Evolutionary conservation across 1,140 invertebrate genomes (phyloP).

Genomic region (Caerostris darwini): DNA sequence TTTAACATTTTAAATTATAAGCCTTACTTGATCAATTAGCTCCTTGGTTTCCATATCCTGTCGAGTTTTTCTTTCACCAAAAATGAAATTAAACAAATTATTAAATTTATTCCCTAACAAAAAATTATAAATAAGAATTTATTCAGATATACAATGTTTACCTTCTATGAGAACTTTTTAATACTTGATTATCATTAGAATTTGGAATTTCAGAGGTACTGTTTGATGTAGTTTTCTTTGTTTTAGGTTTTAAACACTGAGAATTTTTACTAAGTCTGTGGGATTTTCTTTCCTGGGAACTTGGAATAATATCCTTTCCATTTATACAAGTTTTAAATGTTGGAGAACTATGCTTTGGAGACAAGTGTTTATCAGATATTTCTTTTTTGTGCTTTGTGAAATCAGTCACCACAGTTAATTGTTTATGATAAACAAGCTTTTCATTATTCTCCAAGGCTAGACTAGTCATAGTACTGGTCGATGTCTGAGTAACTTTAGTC

Average conservation of each 20-base stretch:
- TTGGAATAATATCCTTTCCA: not conserved
- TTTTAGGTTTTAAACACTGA: not conserved
- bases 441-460: conserved; percentile 22
- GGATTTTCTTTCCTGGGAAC: not conserved
- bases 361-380: not conserved
- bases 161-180: not conserved
- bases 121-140: not conserved
- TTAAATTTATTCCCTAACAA: not conserved
- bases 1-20: too few species aligned
- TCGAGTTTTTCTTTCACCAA: not conserved
- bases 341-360: not conserved
- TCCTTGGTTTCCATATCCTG: not conserved
- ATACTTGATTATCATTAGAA: not conserved
- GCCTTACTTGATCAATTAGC: not conserved
- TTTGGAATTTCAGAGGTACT: not conserved
- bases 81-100: not conserved
- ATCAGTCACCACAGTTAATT: conserved; percentile 30
- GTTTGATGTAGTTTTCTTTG: not conserved
- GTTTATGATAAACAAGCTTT: conserved; percentile 28
- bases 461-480: conserved; percentile 52
- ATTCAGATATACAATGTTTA: not conserved
- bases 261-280: not conserved
- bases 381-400: not conserved
- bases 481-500: not conserved
- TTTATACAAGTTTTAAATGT: not conserved